Evolutionary conservation across 2,113 vertebrate species (phyloP).

Genomic region (Cephalopholis sonnerati): DNA sequence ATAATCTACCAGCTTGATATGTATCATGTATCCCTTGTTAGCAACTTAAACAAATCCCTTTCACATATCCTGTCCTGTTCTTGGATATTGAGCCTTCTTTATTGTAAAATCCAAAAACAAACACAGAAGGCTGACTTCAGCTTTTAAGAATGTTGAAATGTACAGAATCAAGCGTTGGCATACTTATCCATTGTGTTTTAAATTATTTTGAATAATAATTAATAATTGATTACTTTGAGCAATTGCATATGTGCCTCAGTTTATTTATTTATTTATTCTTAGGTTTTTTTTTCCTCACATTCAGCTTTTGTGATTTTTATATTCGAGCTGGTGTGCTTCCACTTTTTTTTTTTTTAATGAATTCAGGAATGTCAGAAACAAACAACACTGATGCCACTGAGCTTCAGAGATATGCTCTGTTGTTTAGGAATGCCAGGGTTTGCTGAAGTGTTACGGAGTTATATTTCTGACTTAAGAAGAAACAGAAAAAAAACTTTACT

Average conservation of each 20-base stretch:
- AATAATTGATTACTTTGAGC: constrained; percentile 16
- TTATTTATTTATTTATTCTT: neutral
- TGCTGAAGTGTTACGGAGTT: constrained; percentile 20
- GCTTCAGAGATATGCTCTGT: constrained; percentile 10
- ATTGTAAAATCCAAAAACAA: neutral
- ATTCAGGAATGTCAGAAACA: constrained; percentile 32
- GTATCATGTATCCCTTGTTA: neutral
- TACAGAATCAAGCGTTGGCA: neutral
- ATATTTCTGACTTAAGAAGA: neutral
- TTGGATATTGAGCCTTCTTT: neutral
- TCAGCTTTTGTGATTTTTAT: neutral
- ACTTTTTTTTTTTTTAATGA: constrained; percentile 23
- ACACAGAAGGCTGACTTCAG: neutral
- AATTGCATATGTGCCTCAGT: neutral
- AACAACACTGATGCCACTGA: constrained; percentile 17
- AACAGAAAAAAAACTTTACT: neutral
- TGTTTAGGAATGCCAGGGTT: constrained; percentile 19
- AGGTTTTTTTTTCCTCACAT: neutral
- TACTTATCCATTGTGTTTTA: neutral
- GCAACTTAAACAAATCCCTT: neutral
- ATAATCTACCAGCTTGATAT: too few species aligned
- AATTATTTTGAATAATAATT: constrained; percentile 16
- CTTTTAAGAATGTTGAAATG: neutral
- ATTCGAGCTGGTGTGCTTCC: neutral
- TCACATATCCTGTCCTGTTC: neutral